These are phyloP conservation scores for Heliconius hewitsoni DNA, from an alignment of 1,140 invertebrate genomes.

Conservation along the genomic window DNA sequence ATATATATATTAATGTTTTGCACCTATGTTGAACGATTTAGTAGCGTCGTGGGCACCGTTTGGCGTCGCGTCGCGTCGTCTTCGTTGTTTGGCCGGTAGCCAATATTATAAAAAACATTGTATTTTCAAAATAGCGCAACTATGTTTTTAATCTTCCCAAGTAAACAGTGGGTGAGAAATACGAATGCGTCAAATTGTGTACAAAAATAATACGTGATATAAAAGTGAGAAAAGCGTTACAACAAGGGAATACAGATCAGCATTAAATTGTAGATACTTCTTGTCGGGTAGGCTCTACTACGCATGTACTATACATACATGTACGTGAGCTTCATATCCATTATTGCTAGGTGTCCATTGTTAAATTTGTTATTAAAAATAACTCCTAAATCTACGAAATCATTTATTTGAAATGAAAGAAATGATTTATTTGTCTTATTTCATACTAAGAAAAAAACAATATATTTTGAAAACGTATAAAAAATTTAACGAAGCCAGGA, in stretches of 20 bases:
- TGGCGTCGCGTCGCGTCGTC: constrained; percentile 29
- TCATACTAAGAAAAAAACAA: too few relatives aligned
- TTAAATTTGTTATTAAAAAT: too few relatives aligned
- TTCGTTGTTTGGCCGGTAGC: constrained; percentile 27
- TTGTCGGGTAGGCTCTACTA: neutral
- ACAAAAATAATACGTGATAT: neutral
- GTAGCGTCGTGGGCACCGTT: constrained; percentile 26
- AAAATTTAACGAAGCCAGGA: too few relatives aligned
- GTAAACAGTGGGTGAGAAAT: constrained; percentile 17
- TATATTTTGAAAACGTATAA: too few relatives aligned
- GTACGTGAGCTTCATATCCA: neutral
- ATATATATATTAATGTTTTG: constrained; percentile 20
- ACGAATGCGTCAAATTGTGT: neutral
- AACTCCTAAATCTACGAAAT: too few relatives aligned
- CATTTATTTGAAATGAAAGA: too few relatives aligned
- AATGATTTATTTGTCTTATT: too few relatives aligned
- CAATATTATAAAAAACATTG: constrained; percentile 36
- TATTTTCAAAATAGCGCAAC: constrained; percentile 36
- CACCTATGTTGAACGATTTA: constrained; percentile 35
- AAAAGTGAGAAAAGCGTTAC: neutral
- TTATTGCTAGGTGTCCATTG: neutral
- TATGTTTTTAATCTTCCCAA: constrained; percentile 24
- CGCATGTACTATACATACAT: neutral
- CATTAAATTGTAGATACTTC: neutral
- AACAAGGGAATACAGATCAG: neutral